Evolutionary conservation across 2,797 vertebrate genomes (phyloP).

Genomic region (Lemur catta): DNA sequence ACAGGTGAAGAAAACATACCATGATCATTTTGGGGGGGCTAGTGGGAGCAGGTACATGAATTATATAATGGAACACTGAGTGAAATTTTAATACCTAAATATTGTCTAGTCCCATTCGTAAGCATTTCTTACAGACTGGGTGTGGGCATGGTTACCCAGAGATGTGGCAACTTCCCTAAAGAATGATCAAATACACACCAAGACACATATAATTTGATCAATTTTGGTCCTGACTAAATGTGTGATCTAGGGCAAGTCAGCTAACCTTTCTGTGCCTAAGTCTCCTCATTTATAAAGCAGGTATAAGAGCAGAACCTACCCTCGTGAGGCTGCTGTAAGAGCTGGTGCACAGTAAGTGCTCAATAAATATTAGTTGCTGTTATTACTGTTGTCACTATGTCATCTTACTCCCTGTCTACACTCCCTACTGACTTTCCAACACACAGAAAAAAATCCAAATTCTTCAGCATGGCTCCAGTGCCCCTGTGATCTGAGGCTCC

Average conservation of each 20-base stretch:
- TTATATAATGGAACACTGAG: neutral
- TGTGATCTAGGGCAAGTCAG: neutral
- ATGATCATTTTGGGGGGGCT: neutral
- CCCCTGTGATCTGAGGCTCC: neutral
- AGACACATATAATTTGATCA: neutral
- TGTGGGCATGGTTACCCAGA: neutral
- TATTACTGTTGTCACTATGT: neutral
- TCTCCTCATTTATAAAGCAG: neutral
- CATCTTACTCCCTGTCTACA: neutral
- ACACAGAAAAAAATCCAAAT: neutral
- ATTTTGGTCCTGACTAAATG: neutral
- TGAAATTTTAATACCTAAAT: neutral
- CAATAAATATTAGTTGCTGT: neutral
- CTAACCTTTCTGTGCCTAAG: neutral
- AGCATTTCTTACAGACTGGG: neutral
- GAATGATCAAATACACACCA: neutral
- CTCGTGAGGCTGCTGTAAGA: neutral
- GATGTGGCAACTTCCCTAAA: neutral
- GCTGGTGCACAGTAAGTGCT: neutral
- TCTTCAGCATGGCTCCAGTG: neutral
- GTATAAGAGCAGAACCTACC: neutral
- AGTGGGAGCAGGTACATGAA: neutral
- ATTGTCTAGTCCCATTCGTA: neutral
- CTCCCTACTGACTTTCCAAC: neutral
- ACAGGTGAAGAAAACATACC: neutral